phyloP scores from a whole-genome alignment of 2,888 invertebrate species.

The Acrocera orbiculus region DNA sequence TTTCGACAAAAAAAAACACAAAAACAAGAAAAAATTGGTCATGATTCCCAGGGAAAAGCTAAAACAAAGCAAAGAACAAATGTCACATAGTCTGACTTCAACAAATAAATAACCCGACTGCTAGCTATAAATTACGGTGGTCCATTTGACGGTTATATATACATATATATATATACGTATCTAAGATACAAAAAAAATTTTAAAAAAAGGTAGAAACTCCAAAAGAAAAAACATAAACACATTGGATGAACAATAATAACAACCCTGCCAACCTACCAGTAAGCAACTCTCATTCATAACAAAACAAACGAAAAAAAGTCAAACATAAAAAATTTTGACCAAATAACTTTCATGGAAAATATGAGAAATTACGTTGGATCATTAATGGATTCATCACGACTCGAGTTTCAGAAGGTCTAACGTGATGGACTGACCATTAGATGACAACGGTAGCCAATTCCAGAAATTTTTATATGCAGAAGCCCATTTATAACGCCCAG shows the following conservation, averaged over 20 bases:
- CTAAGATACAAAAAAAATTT: background rate
- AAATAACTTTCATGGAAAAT: background rate
- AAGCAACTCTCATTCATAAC: slow-evolving; percentile 1
- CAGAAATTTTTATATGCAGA: slow-evolving; percentile 7
- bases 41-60: slow-evolving; percentile 5
- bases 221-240: slow-evolving; percentile 1
- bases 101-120: slow-evolving; percentile 6
- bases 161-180: background rate
- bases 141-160: no score
- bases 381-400: slow-evolving; percentile 8
- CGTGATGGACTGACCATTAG: slow-evolving; percentile 11
- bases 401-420: slow-evolving; percentile 12
- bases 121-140: slow-evolving; percentile 6
- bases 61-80: slow-evolving; percentile 6
- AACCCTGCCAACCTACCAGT: slow-evolving; percentile 3
- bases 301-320: background rate
- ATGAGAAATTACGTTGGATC: slow-evolving; percentile 6
- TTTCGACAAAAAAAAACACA: background rate
- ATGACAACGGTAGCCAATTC: slow-evolving; percentile 10
- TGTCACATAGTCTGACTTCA: slow-evolving; percentile 4
- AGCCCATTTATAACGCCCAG: slow-evolving; percentile 8
- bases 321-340: background rate
- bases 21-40: slow-evolving; percentile 2
- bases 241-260: slow-evolving; percentile 2
- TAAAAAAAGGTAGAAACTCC: background rate